These are phyloP conservation scores for Spilogale gracilis DNA, from an alignment of 2,113 vertebrate genomes.

Conservation along the genomic window DNA sequence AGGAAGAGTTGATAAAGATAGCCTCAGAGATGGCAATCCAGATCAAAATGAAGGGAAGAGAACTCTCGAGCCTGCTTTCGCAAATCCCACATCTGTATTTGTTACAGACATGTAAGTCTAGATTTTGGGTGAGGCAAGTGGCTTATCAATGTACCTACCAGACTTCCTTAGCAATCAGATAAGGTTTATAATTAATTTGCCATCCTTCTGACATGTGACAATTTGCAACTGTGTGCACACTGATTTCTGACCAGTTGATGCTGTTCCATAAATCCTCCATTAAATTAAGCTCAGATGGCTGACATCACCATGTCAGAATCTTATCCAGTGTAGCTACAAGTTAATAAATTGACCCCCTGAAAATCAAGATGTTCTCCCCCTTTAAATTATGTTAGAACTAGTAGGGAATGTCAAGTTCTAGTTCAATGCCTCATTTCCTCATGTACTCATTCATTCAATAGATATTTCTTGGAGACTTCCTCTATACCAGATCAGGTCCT, in stretches of 20 bases:
- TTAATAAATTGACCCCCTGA: background rate
- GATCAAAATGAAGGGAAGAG: background rate
- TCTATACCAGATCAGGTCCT: background rate
- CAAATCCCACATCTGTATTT: background rate
- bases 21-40: background rate
- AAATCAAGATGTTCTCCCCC: slow-evolving; percentile 10
- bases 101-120: background rate
- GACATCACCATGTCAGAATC: background rate
- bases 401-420: background rate
- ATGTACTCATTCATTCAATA: background rate
- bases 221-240: background rate
- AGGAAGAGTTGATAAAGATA: background rate
- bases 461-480: background rate
- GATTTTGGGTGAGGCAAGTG: background rate
- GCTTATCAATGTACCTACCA: background rate
- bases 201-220: background rate
- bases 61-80: background rate
- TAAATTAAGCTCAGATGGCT: slow-evolving; percentile 30
- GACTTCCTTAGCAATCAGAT: slow-evolving; percentile 33
- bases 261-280: background rate
- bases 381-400: slow-evolving; percentile 2
- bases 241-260: slow-evolving; percentile 41
- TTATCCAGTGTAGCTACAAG: background rate
- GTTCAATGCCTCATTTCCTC: background rate
- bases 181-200: slow-evolving; percentile 40